Evolutionary conservation across 2,113 vertebrate genomes (phyloP).

Genomic region (Paracanthobrama guichenoti): DNA sequence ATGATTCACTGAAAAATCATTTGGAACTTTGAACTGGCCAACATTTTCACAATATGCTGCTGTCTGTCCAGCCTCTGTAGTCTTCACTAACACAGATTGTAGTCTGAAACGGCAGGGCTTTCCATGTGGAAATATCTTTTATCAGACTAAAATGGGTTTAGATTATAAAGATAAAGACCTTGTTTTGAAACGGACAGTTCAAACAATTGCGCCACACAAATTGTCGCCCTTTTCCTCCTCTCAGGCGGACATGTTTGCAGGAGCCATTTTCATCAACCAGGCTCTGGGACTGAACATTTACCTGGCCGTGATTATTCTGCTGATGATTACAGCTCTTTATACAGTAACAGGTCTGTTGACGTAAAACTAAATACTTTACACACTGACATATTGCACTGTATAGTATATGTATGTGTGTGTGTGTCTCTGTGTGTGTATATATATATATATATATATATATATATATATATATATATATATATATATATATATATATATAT

Average conservation of each 20-base stretch:
- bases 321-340: constrained; percentile 86
- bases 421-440: no score
- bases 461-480: no score
- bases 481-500: no score
- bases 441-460: no score
- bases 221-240: constrained; percentile 3
- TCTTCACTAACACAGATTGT: background rate
- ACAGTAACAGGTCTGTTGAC: constrained; percentile 86
- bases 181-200: background rate
- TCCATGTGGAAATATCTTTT: constrained; percentile 17
- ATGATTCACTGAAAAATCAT: background rate
- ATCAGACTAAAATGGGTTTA: constrained; percentile 7
- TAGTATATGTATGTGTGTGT: no score
- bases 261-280: constrained; percentile 90
- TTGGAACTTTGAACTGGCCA: background rate
- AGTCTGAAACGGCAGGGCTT: background rate
- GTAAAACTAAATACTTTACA: background rate
- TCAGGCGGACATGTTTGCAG: constrained; percentile 94
- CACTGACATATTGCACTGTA: background rate
- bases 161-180: background rate
- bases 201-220: background rate
- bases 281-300: constrained; percentile 90
- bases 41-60: background rate
- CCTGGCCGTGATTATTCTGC: constrained; percentile 84
- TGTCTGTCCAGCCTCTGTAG: background rate